A percentile compares a stretch with the other conserved stretches of the same genome.
Conservation (phyloP, 2,797 vertebrate species). For the Aquila chrysaetos region DNA sequence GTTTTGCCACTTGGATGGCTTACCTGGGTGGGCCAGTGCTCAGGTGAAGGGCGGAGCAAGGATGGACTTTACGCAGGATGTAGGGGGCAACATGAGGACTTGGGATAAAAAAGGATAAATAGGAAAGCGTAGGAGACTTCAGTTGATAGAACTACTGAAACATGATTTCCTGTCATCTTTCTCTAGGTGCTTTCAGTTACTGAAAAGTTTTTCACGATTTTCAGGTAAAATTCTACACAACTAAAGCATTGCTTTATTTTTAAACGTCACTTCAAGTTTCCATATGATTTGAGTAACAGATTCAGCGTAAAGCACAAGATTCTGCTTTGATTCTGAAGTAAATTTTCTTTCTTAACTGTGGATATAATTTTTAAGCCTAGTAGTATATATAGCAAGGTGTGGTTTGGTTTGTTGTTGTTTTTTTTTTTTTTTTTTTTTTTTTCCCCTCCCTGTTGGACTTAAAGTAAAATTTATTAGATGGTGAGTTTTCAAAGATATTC, state of each 20-base stretch:
- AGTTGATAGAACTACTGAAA: background rate
- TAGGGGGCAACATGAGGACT: background rate
- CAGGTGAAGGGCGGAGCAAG: background rate
- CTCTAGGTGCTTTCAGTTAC: background rate
- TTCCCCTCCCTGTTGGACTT: background rate
- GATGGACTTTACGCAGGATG: rapidly evolving
- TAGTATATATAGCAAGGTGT: background rate
- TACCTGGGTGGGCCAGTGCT: rapidly evolving
- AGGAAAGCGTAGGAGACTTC: background rate
- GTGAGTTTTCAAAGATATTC: background rate
- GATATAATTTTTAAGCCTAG: background rate
- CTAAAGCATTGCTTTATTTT: background rate
- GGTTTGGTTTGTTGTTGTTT: too few species aligned
- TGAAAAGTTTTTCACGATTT: background rate
- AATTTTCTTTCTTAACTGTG: background rate
- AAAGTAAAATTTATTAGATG: background rate
- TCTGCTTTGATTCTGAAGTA: background rate
- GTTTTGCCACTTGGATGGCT: rapidly evolving
- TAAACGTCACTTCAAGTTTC: background rate
- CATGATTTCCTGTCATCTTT: background rate
- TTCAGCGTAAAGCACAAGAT: background rate
- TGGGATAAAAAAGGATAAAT: background rate
- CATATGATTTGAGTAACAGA: background rate
- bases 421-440: rapidly evolving
- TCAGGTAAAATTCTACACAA: background rate